Base-by-base conservation (phyloP, 1,140 invertebrate species). In the Bilobella aurantiaca region DNA sequence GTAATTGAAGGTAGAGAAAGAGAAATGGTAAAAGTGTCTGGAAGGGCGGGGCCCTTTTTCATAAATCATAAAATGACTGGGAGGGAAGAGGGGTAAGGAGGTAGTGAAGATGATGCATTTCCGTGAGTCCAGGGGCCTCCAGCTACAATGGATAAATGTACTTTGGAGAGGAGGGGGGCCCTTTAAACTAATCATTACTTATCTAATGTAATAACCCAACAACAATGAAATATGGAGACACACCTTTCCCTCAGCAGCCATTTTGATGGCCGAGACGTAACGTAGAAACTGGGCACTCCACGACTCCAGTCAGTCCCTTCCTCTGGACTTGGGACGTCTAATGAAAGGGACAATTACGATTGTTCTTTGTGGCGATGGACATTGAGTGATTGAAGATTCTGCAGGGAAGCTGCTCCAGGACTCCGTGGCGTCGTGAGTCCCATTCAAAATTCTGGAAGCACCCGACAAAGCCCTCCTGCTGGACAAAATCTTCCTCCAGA, bases 1-100 rank as follows among this genome's bases (percentile, higher is more conserved):
- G 49, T 53, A 53, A 53, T 53, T 53, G 49, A 53, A 53, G 49
- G 49, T 53, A 53, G 57, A 30, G 57, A 23, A 58, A 58, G 57
- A 31, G 14, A 28, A 58, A 58, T 29, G 29, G 49, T 8, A 8
- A 28, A 58, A 58, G 57, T 58, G 57, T 58, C 57, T 29, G 57
- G 29, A 58, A 58, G 57, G 57, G 57, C 57, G 57, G 25, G 23
- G 27, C 57, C 21, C 28, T 5, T n/a, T 14, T 31, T 58, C 57
- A 58, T 58, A 58, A 58, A 58, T 58, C 57, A 58, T 58, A 58
- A 28, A 58, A 25, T 27, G 21, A 58, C 21, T 14, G 21, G 49
- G 49, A 29, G 28, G 21, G 8, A 5, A 53, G 8, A 8, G 21
- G 49, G 49, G 18, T 42, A 42, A 8, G n/a, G n/a, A 53, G 14